Evolutionary conservation across 2,113 vertebrate genomes (phyloP), one percentile per base, ranked within the genome.

Genomic region (Octodon degus): DNA sequence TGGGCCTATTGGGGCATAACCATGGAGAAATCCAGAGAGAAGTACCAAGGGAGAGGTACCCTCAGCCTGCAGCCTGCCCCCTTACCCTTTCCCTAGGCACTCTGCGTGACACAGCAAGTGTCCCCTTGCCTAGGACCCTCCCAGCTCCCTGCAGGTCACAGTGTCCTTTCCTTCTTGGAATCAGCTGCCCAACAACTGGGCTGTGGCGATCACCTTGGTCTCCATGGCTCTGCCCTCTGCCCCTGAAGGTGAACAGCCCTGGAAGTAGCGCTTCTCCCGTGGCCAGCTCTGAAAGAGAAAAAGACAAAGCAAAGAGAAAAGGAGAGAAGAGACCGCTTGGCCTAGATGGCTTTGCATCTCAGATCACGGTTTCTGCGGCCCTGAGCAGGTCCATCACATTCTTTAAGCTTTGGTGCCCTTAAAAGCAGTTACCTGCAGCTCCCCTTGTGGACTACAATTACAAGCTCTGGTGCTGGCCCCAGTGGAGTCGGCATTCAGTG

Each of bases 131-230:
- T 6, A 22, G 32, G 17, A 24, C 53, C 67, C 77, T 40, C 34
- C 14, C 7, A n/a, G 90, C 50, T 40, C 43, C 40, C 24, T 17
- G 22, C 11, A 72, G 58, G 10, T 74, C 30, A 14, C 1, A 0
- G 27, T 32, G 37, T 22, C 32, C 58, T 40, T 50, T 55, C 34
- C 27, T 60, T 79, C 53, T 74, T 55, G n/a, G 24, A 83, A 65
- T 0, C 5, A 11, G 7, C 3, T 63, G 13, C 7, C 1, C 0
- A 0, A 50, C 37, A 20, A 27, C 34, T 0, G 13, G 47, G 30
- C 90, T 77, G 47, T 62, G 37, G 12, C 67, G 2, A 13, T 6
- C 5, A 9, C 60, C 50, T 58, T 7, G 1, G 13, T 27, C 32
- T 37, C 65, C 37, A 13, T 74, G 25, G 2, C 24, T 20, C 79